Evolutionary conservation across 2,113 vertebrate genomes (phyloP).

Genomic region (Bungarus multicinctus): DNA sequence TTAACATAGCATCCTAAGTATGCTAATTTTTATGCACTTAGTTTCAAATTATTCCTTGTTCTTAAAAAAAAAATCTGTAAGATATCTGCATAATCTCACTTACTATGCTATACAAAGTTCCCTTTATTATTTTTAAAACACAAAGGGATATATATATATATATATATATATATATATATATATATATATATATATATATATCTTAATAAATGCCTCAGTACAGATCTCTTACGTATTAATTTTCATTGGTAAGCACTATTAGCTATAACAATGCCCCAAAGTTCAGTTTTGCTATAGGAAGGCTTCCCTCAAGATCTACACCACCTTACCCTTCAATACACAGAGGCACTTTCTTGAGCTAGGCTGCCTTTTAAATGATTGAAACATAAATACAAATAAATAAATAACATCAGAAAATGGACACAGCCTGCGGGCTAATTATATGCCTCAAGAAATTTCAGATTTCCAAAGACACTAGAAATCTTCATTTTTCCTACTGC

Average conservation of each 20-base stretch:
- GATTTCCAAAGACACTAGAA: not conserved
- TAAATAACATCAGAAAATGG: not conserved
- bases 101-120: not conserved
- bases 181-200: too few species aligned
- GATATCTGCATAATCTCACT: not conserved
- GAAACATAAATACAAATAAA: not conserved
- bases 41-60: slow-evolving; percentile 18
- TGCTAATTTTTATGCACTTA: slow-evolving; percentile 15
- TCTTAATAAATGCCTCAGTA: not conserved
- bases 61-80: not conserved
- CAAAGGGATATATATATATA: not conserved
- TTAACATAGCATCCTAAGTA: not conserved
- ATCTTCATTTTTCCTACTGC: not conserved
- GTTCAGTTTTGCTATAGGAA: not conserved
- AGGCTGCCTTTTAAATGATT: not conserved
- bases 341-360: not conserved
- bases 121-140: not conserved
- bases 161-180: too few species aligned
- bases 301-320: not conserved
- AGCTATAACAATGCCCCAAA: not conserved
- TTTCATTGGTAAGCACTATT: not conserved
- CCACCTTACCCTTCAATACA: not conserved
- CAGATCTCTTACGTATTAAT: not conserved
- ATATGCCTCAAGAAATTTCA: not conserved
- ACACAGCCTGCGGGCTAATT: not conserved